Evolutionary conservation across 2,888 invertebrate species (phyloP), one percentile per base, ranked within the genome.

Genomic region (Microctonus aethiopoides): DNA sequence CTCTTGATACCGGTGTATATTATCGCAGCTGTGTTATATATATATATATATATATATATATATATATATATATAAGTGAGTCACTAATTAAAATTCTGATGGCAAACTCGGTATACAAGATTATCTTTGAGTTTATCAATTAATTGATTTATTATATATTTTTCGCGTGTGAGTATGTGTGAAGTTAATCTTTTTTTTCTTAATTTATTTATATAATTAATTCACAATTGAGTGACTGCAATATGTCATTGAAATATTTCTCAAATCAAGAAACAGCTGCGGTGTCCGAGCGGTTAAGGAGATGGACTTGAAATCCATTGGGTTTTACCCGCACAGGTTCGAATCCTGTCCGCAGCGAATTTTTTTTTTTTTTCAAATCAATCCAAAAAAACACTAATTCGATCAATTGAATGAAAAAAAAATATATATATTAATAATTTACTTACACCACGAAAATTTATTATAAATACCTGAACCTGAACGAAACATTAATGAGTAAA

Each of bases 261-360:
- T 56, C n/a, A 4, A 46, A 52, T 51, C 77, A 77, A 71, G 65
- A n/a, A n/a, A n/a, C n/a, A 75, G 85, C 85, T 86, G 85, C 84
- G 85, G 84, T 85, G 85, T 85, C 85, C 86, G 86, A 86, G 86
- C 80, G 85, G 86, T 85, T 85, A 86, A 86, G 85, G 85, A 84
- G 84, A 83, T 84, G 84, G 86, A 86, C 84, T 85, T 85, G 85
- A 86, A 85, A 86, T 85, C 85, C 85, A 85, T 83, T 85, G 84
- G 85, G 84, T 84, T 84, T 75, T 84, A 83, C 85, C 85, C 85
- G 85, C 85, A 81, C 85, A 85, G 85, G 85, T 86, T 85, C 85
- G 85, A 85, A 85, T 86, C 85, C 85, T 85, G 85, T 85, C 83
- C 84, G 85, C 84, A 86, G 85, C 85, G 85, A 79, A 74, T 62